Evolutionary conservation across 2,888 invertebrate species (phyloP).

Genomic region (Platerodrilus igneus): DNA sequence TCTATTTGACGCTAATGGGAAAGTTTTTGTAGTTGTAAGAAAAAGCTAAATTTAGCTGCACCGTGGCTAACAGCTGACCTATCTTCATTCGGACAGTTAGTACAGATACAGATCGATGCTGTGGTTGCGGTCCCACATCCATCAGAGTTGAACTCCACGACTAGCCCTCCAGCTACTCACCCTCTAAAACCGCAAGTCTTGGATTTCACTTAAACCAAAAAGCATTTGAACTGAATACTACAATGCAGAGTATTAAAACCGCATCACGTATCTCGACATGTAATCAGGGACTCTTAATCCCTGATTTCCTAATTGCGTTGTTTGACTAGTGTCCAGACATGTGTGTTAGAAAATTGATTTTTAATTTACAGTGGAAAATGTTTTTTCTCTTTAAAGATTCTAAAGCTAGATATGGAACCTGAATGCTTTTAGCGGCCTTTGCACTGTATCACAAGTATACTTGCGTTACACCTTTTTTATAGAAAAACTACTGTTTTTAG

Average conservation of each 20-base stretch:
- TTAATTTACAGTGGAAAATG: background rate
- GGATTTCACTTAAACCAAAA: conserved; percentile 28
- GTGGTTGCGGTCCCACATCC: conserved; percentile 37
- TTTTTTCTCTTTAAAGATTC: too few species aligned
- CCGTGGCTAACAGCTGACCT: too few species aligned
- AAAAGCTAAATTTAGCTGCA: too few species aligned
- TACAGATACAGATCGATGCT: conserved; percentile 32
- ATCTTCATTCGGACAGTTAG: too few species aligned
- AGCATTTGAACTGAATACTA: conserved; percentile 27
- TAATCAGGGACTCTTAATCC: conserved; percentile 38
- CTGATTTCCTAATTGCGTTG: conserved; percentile 14
- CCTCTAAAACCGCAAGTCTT: conserved; percentile 24
- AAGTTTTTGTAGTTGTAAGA: too few species aligned
- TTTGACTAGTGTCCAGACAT: conserved; percentile 2
- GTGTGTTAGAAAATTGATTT: background rate
- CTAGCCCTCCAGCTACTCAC: conserved; percentile 12
- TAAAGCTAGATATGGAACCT: too few species aligned
- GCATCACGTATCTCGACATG: conserved; percentile 31
- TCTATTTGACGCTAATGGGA: too few species aligned
- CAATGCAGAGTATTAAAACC: conserved; percentile 28
- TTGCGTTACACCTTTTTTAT: too few species aligned
- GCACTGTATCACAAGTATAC: too few species aligned
- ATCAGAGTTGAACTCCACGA: conserved; percentile 35
- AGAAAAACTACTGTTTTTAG: too few species aligned
- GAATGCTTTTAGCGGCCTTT: too few species aligned